These are phyloP conservation scores for Trinorchestia longiramus DNA, from an alignment of 1,140 invertebrate genomes.

Conservation along the genomic window DNA sequence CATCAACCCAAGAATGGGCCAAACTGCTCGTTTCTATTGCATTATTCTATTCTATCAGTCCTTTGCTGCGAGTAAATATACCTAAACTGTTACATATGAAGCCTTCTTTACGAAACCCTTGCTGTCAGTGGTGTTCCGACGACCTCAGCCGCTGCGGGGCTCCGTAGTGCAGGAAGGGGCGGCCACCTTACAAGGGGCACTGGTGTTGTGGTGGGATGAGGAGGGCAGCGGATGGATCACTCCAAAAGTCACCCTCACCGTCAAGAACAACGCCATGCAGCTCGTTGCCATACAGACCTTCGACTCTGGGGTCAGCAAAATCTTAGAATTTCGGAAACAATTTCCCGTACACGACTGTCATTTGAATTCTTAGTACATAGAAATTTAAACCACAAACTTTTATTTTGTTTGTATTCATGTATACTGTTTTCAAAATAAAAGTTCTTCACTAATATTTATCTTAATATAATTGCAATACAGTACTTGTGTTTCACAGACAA, in stretches of 20 bases:
- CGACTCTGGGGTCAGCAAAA: neutral
- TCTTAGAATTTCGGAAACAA: neutral
- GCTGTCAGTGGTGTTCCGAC: neutral
- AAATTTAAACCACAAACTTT: neutral
- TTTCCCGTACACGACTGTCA: neutral
- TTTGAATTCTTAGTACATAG: neutral
- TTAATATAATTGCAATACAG: neutral
- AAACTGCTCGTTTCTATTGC: no score
- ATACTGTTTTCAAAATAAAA: neutral
- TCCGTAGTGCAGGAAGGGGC: neutral
- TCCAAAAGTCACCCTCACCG: constrained; percentile 23
- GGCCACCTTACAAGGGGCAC: neutral
- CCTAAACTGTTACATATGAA: no score
- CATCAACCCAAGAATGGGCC: no score
- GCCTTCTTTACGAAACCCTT: no score
- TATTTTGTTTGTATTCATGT: neutral
- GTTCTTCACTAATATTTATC: neutral
- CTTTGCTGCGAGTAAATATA: no score
- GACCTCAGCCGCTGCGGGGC: constrained; percentile 15
- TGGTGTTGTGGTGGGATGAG: constrained; percentile 42
- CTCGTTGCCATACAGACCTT: constrained; percentile 30
- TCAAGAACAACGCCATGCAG: neutral
- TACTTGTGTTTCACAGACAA: neutral
- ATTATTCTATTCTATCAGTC: no score
- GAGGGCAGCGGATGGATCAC: constrained; percentile 27